Evolutionary conservation across 2,888 invertebrate genomes (phyloP).

Genomic region (Gerosis bhagava): DNA sequence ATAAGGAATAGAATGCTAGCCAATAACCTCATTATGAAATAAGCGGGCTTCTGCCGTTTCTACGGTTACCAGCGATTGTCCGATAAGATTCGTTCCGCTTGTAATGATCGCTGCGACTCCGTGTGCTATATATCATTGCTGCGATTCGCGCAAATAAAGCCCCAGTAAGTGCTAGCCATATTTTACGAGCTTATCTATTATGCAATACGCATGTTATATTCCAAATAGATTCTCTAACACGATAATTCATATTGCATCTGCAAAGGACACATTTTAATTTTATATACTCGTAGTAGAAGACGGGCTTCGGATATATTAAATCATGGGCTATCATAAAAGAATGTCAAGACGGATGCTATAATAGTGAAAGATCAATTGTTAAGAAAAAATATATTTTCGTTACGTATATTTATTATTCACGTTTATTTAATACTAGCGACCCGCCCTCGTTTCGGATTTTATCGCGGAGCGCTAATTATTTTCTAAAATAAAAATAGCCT

Average conservation of each 20-base stretch:
- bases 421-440: too few relatives aligned
- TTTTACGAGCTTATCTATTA: slow-evolving; percentile 22
- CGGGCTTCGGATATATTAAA: too few relatives aligned
- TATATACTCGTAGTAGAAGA: background rate
- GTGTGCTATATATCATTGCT: slow-evolving; percentile 33
- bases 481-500: too few relatives aligned
- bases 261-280: background rate
- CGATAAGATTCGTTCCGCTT: slow-evolving; percentile 45
- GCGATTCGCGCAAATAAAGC: slow-evolving; percentile 17
- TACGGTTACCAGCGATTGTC: slow-evolving; percentile 57
- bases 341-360: too few relatives aligned
- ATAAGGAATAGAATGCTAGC: slow-evolving; percentile 73
- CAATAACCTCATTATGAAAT: slow-evolving; percentile 81
- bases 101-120: slow-evolving; percentile 36
- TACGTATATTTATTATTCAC: background rate
- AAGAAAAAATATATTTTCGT: too few relatives aligned
- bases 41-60: slow-evolving; percentile 62
- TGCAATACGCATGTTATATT: slow-evolving; percentile 23
- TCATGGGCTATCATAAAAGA: too few relatives aligned
- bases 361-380: too few relatives aligned
- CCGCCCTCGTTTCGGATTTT: too few relatives aligned
- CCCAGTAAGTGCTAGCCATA: slow-evolving; percentile 15
- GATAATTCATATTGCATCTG: slow-evolving; percentile 4
- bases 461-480: too few relatives aligned
- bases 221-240: slow-evolving; percentile 10